Base-by-base conservation (phyloP, 1,140 invertebrate species). In the Lepidotrigona ventralis region DNA sequence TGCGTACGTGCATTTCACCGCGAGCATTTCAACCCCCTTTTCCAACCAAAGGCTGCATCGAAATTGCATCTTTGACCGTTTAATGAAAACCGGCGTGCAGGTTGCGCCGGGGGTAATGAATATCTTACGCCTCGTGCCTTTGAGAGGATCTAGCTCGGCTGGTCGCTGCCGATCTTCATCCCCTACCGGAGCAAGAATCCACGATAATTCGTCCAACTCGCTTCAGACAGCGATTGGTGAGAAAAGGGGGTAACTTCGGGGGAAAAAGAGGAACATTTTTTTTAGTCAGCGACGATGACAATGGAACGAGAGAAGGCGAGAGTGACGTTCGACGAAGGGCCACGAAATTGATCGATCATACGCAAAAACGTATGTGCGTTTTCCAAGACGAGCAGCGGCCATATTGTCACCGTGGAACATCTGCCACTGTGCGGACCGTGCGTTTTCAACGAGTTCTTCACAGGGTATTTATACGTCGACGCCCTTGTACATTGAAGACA, bases 331-430 rank as follows among this genome's bases (percentile, higher is more conserved):
- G 70, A 64, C 15, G 29, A 29, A 64, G 70, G 84, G 72, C 69
- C 58, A 39, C 17, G 60, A 84, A 73, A 89, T 87, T 91, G 91
- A 93, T 93, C 91, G 89, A 92, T 93, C 91, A 90, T 88, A 88
- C 79, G 86, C 81, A 83, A 88, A 85, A 87, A 91, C 86, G 79
- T 46, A 46, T 8, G 39, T 46, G 39, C 39, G 80, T 84, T 88
- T 87, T 75, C 60, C 83, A 85, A 85, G 88, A 85, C 82, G 85
- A 88, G 33, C 74, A 71, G 86, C 90, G 83, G 91, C 91, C 91
- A 92, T 93, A 88, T 93, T 92, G 93, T 93, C 92, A 92, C 88
- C 87, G 78, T 78, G 54, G 90, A 91, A 91, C 91, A 93, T 93
- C 93, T 93, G 92, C 88, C 91, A 79, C 68, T 85, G 71, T 87